Percentiles rank a stretch among this genome's conserved stretches.
These are phyloP conservation scores for Meandrina meandrites DNA, from an alignment of 92 coral and sea anemone genomes.

Conservation along the genomic window DNA sequence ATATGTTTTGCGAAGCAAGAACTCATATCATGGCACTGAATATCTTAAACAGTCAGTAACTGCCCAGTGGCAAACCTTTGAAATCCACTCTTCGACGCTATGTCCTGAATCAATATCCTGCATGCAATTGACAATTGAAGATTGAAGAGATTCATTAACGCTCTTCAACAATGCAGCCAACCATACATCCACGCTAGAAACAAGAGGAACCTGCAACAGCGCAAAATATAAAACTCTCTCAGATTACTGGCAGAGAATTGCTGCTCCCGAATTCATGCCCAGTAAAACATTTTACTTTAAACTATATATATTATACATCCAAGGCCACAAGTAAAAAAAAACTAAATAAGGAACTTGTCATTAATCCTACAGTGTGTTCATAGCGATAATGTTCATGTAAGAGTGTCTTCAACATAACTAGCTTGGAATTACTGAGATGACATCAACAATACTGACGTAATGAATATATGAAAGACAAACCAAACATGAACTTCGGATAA, in stretches of 20 bases:
- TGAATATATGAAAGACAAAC: too few species aligned
- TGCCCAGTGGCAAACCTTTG: slow-evolving; percentile 67
- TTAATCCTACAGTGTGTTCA: too few species aligned
- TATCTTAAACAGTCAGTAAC: not conserved
- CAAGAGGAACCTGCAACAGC: slow-evolving; percentile 68
- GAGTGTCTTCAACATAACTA: not conserved
- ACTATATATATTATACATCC: too few species aligned
- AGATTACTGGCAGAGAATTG: not conserved
- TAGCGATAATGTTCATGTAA: too few species aligned
- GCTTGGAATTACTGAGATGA: not conserved
- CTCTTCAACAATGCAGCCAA: slow-evolving; percentile 75
- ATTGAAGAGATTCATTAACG: slow-evolving; percentile 78
- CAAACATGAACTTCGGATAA: too few species aligned
- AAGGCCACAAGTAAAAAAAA: too few species aligned
- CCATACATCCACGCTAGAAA: slow-evolving; percentile 90
- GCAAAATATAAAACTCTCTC: not conserved
- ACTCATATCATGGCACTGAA: not conserved
- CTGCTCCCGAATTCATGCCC: too few species aligned
- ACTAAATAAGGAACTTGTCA: too few species aligned
- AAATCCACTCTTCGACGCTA: slow-evolving; percentile 88
- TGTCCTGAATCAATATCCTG: slow-evolving; percentile 79
- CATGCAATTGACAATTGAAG: slow-evolving; percentile 76
- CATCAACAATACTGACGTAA: too few species aligned
- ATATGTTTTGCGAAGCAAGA: not conserved
- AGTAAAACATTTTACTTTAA: too few species aligned